A percentile compares a stretch with the other conserved stretches of the same genome.
These are phyloP conservation scores for Spea multiplicata DNA, from an alignment of 2,113 vertebrate species.

Conservation along the genomic window DNA sequence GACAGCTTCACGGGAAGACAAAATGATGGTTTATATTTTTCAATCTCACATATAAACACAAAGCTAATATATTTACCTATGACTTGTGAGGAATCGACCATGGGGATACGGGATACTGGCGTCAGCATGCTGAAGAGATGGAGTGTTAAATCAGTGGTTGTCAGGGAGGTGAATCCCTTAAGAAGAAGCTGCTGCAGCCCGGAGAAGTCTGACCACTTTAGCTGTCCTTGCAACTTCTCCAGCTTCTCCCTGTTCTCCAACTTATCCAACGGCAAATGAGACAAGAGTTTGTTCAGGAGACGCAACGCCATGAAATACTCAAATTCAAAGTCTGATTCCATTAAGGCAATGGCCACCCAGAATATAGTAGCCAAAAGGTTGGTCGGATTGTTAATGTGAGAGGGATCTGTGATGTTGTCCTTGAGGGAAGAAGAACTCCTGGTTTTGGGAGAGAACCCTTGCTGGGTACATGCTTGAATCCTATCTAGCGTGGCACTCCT, in stretches of 20 bases:
- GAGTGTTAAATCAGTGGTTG: slow-evolving; percentile 89
- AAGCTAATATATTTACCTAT: slow-evolving; percentile 72
- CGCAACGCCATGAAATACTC: slow-evolving; percentile 95
- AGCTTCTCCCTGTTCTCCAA: slow-evolving; percentile 91
- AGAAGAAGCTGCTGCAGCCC: slow-evolving; percentile 93
- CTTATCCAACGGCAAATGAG: slow-evolving; percentile 90
- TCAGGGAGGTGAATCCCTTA: slow-evolving; percentile 94
- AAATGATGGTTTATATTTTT: too few relatives aligned
- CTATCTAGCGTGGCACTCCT: slow-evolving; percentile 94
- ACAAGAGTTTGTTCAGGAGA: slow-evolving; percentile 87
- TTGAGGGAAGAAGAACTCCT: slow-evolving; percentile 86
- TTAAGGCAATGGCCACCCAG: slow-evolving; percentile 94
- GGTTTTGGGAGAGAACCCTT: slow-evolving; percentile 75
- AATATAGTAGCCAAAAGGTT: slow-evolving; percentile 93
- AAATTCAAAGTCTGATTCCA: slow-evolving; percentile 99
- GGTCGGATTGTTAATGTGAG: slow-evolving; percentile 87
- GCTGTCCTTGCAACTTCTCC: slow-evolving; percentile 93
- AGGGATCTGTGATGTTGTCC: slow-evolving; percentile 84
- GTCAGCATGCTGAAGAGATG: slow-evolving; percentile 96
- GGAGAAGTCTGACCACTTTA: slow-evolving; percentile 94
- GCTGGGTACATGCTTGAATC: slow-evolving; percentile 92
- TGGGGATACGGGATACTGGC: slow-evolving; percentile 88
- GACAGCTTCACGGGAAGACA: too few relatives aligned
- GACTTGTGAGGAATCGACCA: slow-evolving; percentile 94
- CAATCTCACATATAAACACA: not conserved